Conservation (phyloP, 2,888 invertebrate species). For the Rhaphigaster nebulosa region DNA sequence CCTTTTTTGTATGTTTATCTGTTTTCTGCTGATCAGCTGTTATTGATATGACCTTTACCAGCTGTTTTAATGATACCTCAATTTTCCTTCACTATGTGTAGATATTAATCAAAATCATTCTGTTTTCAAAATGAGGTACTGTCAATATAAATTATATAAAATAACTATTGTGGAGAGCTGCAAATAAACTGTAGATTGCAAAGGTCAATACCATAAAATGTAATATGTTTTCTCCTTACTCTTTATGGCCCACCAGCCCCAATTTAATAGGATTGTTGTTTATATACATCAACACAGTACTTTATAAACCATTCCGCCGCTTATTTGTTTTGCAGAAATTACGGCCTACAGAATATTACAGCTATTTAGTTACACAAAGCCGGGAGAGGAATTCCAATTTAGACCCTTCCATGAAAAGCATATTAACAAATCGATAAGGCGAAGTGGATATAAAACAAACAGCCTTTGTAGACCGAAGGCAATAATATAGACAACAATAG, state of each 20-base stretch:
- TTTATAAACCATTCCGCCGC: not conserved
- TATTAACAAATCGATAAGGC: not conserved
- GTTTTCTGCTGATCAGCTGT: too few relatives aligned
- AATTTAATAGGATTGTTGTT: not conserved
- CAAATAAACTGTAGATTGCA: too few relatives aligned
- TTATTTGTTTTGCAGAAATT: not conserved
- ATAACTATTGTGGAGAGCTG: too few relatives aligned
- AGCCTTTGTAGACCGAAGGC: not conserved
- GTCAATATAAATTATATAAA: too few relatives aligned
- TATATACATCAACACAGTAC: not conserved
- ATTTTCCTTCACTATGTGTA: too few relatives aligned
- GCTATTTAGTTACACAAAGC: not conserved
- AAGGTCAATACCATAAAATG: too few relatives aligned
- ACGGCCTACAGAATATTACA: not conserved
- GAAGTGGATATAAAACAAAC: constrained; percentile 17
- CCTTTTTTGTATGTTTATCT: too few relatives aligned
- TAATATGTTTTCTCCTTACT: not conserved
- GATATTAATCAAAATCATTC: too few relatives aligned
- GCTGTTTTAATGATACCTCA: too few relatives aligned
- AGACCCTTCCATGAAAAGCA: not conserved
- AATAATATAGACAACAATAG: not conserved
- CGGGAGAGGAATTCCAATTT: not conserved
- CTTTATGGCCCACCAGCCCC: not conserved
- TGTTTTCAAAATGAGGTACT: too few relatives aligned
- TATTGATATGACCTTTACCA: too few relatives aligned